These are phyloP conservation scores for Pseudorhombus dupliciocellatus DNA, from an alignment of 2,113 vertebrate genomes.

Conservation along the genomic window DNA sequence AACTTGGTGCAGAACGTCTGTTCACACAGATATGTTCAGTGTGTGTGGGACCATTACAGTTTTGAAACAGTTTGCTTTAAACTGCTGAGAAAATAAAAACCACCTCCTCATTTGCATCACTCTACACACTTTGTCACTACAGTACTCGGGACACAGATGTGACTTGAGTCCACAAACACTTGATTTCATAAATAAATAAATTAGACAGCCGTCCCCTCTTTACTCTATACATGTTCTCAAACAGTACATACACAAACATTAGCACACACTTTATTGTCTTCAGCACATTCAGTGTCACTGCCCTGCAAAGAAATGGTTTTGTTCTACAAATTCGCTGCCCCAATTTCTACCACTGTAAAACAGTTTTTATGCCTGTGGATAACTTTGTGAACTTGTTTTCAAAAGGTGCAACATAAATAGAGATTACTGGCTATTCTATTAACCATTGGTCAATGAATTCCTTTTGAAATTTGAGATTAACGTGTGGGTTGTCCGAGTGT, in stretches of 20 bases:
- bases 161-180: slow-evolving; percentile 37
- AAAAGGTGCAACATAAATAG: too few relatives aligned
- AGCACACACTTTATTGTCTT: slow-evolving; percentile 40
- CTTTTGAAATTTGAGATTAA: background rate
- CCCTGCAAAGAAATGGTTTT: slow-evolving; percentile 21
- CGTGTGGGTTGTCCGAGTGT: background rate
- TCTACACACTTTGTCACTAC: slow-evolving; percentile 12
- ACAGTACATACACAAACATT: slow-evolving; percentile 62
- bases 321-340: background rate
- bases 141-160: slow-evolving; percentile 38
- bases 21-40: slow-evolving; percentile 12
- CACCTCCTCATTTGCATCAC: slow-evolving; percentile 8
- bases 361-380: background rate
- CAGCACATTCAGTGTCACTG: slow-evolving; percentile 31
- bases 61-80: slow-evolving; percentile 5
- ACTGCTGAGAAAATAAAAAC: background rate
- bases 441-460: background rate
- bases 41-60: slow-evolving; percentile 8
- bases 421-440: too few relatives aligned
- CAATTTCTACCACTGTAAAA: background rate
- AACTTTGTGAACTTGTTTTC: background rate
- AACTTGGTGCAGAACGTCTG: slow-evolving; percentile 20
- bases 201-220: slow-evolving; percentile 57
- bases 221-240: slow-evolving; percentile 51
- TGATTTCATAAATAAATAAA: slow-evolving; percentile 78